Evolutionary conservation across 2,797 vertebrate species (phyloP), one percentile per base, ranked within the genome.

Genomic region (Neosilurus mollespiculum): DNA sequence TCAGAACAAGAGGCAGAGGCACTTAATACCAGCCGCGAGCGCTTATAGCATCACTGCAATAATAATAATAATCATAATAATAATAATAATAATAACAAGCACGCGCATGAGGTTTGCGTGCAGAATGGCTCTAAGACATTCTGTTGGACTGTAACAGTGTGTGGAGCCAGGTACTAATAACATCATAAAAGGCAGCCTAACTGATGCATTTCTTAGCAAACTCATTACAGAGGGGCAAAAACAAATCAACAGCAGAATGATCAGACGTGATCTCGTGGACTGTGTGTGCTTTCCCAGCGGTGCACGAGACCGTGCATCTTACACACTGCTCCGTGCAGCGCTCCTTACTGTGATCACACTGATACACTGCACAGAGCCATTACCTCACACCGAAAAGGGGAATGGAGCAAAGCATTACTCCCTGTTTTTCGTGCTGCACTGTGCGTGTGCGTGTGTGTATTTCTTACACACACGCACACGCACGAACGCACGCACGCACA

Each of bases 311-410:
- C 49, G 75, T 49, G 18, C 24, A 62, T 76, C 10, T 58, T 34
- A 54, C 76, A 77, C 80, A 80, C 69, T 80, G 53, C 37, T 78
- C 69, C 56, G 34, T 82, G 69, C 82, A 77, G 78, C 69, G 78
- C 82, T 85, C 59, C 54, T 87, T 81, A 82, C 73, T 86, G 79
- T 49, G 11, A 84, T 83, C 86, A 82, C 86, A 82, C 81, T 69
- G 69, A 85, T 82, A 64, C 82, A 43, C 62, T 54, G 62, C 61
- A 77, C 75, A 65, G 83, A 90, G 90, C 85, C 89, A 92, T 92
- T 91, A 92, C 92, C 91, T 89, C 91, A 88, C 90, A 37, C 91
- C 91, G 90, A 87, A 91, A 89, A 90, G 86, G 9, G 54, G 84
- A 86, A 90, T 79, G 76, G 43, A 89, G 84, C 15, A 70, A 69